phyloP scores from a whole-genome alignment of 2,797 vertebrate genomes.

The Liparis tanakae region DNA sequence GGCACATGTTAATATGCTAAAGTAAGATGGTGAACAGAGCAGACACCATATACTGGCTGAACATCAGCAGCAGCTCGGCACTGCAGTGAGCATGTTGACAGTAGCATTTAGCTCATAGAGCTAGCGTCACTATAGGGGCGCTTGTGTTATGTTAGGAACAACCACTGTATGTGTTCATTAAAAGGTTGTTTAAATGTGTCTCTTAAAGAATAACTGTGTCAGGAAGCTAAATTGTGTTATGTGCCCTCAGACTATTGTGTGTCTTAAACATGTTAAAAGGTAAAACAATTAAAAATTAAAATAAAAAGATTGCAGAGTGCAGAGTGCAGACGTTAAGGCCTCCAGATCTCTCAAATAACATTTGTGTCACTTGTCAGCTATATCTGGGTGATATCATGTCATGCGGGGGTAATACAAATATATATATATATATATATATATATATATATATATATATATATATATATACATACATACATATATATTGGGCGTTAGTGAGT shows the following conservation, averaged over 20 bases:
- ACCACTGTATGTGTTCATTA: neutral
- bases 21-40: neutral
- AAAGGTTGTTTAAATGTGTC: constrained; percentile 7
- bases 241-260: neutral
- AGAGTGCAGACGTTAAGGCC: neutral
- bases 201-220: constrained; percentile 7
- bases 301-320: neutral
- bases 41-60: neutral
- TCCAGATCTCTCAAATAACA: neutral
- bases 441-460: neutral
- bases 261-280: neutral
- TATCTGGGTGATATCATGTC: constrained; percentile 15
- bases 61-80: neutral
- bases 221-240: neutral
- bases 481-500: constrained; percentile 27
- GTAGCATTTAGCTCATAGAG: neutral
- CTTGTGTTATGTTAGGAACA: constrained; percentile 3
- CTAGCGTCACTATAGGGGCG: neutral
- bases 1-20: neutral
- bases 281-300: neutral
- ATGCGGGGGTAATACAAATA: neutral
- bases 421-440: neutral
- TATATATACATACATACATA: constrained; percentile 1
- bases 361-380: constrained; percentile 3
- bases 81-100: neutral